A percentile compares a stretch with the other conserved stretches of the same genome.
Evolutionary conservation across 2,888 invertebrate genomes (phyloP).

Genomic region (Lasius fuliginosus): DNA sequence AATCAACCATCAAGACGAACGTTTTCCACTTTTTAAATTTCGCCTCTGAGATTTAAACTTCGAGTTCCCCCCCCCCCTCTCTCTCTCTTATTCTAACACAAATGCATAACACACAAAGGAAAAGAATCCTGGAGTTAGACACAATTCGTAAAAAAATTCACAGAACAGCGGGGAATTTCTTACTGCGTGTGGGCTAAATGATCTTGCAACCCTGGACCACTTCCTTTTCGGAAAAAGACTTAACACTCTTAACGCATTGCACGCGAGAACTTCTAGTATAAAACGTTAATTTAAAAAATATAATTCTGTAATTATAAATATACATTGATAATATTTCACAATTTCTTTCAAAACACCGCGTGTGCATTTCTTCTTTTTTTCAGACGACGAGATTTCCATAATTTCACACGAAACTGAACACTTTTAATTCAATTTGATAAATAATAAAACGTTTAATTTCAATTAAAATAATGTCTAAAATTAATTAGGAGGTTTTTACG

Average conservation of each 20-base stretch:
- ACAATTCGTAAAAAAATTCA: not conserved
- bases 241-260: not conserved
- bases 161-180: not conserved
- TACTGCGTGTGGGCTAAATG: not conserved
- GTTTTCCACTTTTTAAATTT: not conserved
- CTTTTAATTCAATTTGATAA: too few species aligned
- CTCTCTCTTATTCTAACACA: not conserved
- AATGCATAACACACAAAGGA: not conserved
- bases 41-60: not conserved
- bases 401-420: not conserved
- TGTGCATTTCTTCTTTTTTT: not conserved
- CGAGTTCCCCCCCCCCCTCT: not conserved
- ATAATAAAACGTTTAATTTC: too few species aligned
- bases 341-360: conserved; percentile 1
- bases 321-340: not conserved
- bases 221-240: not conserved
- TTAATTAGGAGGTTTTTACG: too few species aligned
- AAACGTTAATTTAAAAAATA: not conserved
- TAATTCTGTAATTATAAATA: not conserved
- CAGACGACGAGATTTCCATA: not conserved
- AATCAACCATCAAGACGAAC: not conserved
- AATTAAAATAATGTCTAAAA: too few species aligned
- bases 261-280: not conserved
- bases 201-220: not conserved
- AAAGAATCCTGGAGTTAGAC: conserved; percentile 4